Evolutionary conservation across 92 coral and sea anemone genomes (phyloP), one percentile per base, ranked within the genome.

Genomic region (Desmophyllum pertusum): DNA sequence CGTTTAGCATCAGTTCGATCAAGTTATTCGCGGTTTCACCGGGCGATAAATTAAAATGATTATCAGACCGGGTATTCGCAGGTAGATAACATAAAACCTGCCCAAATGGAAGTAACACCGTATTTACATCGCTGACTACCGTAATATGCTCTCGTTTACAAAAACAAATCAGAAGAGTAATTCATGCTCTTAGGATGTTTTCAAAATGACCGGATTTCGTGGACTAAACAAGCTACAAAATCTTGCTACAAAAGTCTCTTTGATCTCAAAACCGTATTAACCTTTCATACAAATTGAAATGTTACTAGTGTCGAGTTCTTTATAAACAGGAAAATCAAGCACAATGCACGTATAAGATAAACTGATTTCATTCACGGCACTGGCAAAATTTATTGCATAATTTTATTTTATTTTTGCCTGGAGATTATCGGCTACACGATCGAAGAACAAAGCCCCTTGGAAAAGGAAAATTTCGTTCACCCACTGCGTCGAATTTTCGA

Each of bases 201-300:
- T n/a, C 25, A 13, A 80, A 80, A 51, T n/a, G 6, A 68, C 65
- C 38, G 74, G 63, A 46, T 80, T 68, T 38, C 46, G 5, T 15
- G 19, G 38, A 37, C 62, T 68, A 50, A 77, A 75, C 64, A 73
- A 73, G 53, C 36, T 21, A 3, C 23, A 42, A 42, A 46, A 25
- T 5, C 37, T 5, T 27, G 53, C 55, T 2, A 29, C 37, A 42
- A 43, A 72, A 73, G 43, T 73, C 23, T 73, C 23, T 46, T 73
- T 73, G 52, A 27, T 25, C 21, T 43, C 14, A 17, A 29, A 42
- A 75, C 21, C 45, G 14, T 50, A 52, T 36, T 33, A 52, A 36
- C 41, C 39, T 41, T 35, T 35, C 45, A 27, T 25, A 33, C 41
- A 67, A 18, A 67, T 18, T 38, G 73, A 67, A n/a, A 35, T 37